Conservation (phyloP, 2,113 vertebrate genomes). For the Istiophorus platypterus region DNA sequence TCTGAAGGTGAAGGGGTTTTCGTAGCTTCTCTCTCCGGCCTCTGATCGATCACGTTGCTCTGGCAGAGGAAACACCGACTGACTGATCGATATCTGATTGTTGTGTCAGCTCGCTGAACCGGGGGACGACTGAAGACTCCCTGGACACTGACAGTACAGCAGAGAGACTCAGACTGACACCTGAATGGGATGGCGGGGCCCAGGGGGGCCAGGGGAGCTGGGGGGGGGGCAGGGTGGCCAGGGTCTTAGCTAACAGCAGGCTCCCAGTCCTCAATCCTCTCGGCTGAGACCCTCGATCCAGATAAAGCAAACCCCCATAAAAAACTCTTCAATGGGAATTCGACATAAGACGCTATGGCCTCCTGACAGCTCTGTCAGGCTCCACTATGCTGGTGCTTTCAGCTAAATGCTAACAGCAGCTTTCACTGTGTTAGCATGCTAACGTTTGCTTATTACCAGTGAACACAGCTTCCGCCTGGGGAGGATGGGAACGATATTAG, state of each 20-base stretch:
- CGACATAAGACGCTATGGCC: background rate
- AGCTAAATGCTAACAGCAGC: background rate
- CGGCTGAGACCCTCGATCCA: too few species aligned
- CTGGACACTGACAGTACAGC: background rate
- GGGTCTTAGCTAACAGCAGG: too few species aligned
- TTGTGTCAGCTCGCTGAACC: conserved; percentile 20
- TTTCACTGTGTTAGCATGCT: too few species aligned
- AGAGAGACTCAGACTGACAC: background rate
- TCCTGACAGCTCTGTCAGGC: background rate
- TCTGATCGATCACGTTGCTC: conserved; percentile 18
- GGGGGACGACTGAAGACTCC: conserved; percentile 34
- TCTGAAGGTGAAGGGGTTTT: background rate
- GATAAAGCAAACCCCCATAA: background rate
- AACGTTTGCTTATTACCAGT: too few species aligned
- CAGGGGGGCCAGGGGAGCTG: too few species aligned
- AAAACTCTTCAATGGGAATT: background rate
- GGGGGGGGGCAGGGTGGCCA: too few species aligned
- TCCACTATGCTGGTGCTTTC: too few species aligned
- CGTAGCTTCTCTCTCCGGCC: background rate
- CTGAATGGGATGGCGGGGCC: too few species aligned
- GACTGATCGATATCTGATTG: conserved; percentile 38
- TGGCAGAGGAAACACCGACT: background rate
- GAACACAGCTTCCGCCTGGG: too few species aligned
- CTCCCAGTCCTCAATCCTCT: background rate
- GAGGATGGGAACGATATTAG: too few species aligned